Percentiles rank a stretch among this genome's conserved stretches.
These are phyloP conservation scores for Odontamblyopus lacepedii DNA, from an alignment of 2,797 vertebrate genomes.

Conservation along the genomic window DNA sequence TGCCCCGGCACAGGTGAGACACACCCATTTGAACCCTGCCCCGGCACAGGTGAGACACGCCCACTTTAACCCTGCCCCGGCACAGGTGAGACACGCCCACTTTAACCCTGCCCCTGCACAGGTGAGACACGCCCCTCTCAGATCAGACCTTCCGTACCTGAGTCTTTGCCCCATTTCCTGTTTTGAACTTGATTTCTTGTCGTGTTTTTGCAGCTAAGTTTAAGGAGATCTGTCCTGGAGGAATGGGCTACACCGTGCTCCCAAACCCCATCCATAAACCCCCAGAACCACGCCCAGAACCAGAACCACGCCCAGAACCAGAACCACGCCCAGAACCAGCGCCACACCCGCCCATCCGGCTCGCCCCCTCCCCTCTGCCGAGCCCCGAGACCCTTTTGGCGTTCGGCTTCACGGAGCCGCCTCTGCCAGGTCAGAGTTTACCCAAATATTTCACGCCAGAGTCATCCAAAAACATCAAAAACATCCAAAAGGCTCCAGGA, in stretches of 20 bases:
- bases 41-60: no score
- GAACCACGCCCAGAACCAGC: no score
- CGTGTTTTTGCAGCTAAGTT: constrained; percentile 85
- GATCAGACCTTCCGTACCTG: not conserved
- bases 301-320: not conserved
- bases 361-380: constrained; percentile 82
- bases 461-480: no score
- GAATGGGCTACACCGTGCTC: constrained; percentile 96
- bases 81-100: constrained; percentile 88
- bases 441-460: no score
- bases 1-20: no score
- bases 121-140: constrained; percentile 82
- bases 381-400: constrained; percentile 75
- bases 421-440: no score
- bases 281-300: constrained; percentile 73
- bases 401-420: no score
- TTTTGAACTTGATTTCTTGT: not conserved
- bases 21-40: no score
- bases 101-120: constrained; percentile 90
- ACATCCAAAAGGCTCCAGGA: no score
- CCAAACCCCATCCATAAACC: constrained; percentile 67
- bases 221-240: constrained; percentile 98
- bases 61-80: constrained; percentile 83
- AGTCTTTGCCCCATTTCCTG: no score
- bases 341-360: constrained; percentile 39